Evolutionary conservation across 2,797 vertebrate species (phyloP).

Genomic region (Babyrousa celebensis): DNA sequence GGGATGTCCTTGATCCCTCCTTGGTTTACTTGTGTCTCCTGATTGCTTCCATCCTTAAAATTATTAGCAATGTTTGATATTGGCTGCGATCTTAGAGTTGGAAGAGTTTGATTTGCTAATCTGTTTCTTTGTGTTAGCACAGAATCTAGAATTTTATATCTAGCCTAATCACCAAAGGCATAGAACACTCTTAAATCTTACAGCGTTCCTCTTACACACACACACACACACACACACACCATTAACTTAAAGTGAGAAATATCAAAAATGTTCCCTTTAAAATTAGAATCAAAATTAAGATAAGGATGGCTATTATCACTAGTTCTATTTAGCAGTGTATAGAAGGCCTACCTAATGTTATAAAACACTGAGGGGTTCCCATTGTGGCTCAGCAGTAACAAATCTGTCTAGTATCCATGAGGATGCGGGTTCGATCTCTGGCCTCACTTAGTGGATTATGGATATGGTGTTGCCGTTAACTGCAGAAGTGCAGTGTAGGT

Average conservation of each 20-base stretch:
- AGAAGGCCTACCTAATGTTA: not conserved
- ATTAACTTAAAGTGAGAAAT: not conserved
- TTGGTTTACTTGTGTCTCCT: not conserved
- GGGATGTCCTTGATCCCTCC: not conserved
- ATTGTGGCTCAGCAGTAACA: too few relatives aligned
- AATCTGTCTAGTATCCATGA: too few relatives aligned
- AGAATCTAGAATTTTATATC: slow-evolving; percentile 27
- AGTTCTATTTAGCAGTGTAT: not conserved
- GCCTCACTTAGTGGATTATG: too few relatives aligned
- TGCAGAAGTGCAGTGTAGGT: too few relatives aligned
- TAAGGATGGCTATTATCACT: not conserved
- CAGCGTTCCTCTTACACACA: not conserved
- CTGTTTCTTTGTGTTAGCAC: not conserved
- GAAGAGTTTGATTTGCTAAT: not conserved
- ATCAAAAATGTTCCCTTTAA: not conserved
- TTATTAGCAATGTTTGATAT: not conserved
- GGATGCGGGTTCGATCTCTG: too few relatives aligned
- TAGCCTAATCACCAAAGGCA: not conserved
- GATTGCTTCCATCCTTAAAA: not conserved
- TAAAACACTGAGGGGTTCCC: not conserved
- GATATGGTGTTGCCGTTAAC: too few relatives aligned
- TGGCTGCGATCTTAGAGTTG: not conserved
- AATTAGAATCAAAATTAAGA: slow-evolving; percentile 15
- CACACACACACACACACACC: not conserved
- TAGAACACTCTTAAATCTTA: slow-evolving; percentile 10